Percentiles rank a stretch among this genome's conserved stretches.
These are phyloP conservation scores for Polydesmus complanatus DNA, from an alignment of 2,888 invertebrate genomes.

Conservation along the genomic window DNA sequence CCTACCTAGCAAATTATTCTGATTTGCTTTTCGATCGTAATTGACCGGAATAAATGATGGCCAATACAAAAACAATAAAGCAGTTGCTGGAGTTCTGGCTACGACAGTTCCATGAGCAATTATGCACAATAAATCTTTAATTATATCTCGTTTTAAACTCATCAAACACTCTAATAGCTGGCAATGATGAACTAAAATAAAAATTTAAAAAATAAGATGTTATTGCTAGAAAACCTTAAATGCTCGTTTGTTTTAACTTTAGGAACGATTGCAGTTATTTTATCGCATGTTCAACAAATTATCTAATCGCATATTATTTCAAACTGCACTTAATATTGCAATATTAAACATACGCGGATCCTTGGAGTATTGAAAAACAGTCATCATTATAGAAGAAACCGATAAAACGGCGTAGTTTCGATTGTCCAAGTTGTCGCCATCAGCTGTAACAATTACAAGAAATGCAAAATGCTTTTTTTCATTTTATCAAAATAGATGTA, in stretches of 20 bases:
- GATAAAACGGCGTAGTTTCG: conserved; percentile 36
- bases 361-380: conserved; percentile 60
- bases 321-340: not conserved
- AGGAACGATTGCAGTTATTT: too few species aligned
- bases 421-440: conserved; percentile 20
- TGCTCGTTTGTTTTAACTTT: too few species aligned
- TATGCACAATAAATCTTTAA: conserved; percentile 85
- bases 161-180: conserved; percentile 91
- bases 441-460: conserved; percentile 5
- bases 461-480: not conserved
- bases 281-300: too few species aligned
- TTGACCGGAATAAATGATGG: conserved; percentile 90
- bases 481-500: not conserved
- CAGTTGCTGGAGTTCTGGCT: conserved; percentile 87
- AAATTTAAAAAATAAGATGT: conserved; percentile 8
- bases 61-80: conserved; percentile 97
- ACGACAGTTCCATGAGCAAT: conserved; percentile 92
- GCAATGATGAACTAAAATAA: conserved; percentile 71
- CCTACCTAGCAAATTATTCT: conserved; percentile 32
- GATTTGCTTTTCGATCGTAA: conserved; percentile 72
- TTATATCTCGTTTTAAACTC: conserved; percentile 78
- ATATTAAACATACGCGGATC: conserved; percentile 55
- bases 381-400: conserved; percentile 22
- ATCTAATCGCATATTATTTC: not conserved
- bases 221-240: too few species aligned